phyloP scores from a whole-genome alignment of 2,113 vertebrate species.

The Naja naja region DNA sequence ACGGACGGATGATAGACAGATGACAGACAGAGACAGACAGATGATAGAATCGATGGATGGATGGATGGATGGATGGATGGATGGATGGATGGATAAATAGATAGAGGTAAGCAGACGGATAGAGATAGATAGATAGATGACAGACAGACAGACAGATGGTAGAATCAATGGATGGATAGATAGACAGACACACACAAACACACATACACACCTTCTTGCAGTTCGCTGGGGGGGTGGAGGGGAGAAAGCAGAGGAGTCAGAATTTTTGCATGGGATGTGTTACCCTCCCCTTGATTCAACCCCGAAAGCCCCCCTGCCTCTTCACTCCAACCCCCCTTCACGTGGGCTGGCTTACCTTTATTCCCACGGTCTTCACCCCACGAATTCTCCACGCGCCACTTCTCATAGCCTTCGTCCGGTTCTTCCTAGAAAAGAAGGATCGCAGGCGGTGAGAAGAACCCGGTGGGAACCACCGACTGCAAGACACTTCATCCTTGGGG shows the following conservation, averaged over 20 bases:
- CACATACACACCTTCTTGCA: neutral
- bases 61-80: no score
- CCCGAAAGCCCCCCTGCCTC: neutral
- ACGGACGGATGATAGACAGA: no score
- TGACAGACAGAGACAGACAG: no score
- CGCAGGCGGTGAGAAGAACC: neutral
- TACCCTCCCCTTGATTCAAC: neutral
- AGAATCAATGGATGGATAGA: no score
- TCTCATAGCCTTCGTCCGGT: constrained; percentile 80
- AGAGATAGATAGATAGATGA: no score
- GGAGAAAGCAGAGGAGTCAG: neutral
- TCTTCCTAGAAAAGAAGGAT: constrained; percentile 72
- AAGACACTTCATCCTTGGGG: neutral
- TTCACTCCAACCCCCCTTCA: neutral
- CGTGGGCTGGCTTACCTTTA: constrained; percentile 79
- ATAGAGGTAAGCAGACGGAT: no score
- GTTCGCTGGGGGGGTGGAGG: no score
- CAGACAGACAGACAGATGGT: no score
- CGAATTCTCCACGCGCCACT: constrained; percentile 97
- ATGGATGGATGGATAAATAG: no score
- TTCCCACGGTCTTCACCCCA: constrained; percentile 97
- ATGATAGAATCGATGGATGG: no score
- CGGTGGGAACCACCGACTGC: accelerated
- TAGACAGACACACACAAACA: no score
- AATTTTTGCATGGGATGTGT: neutral